A percentile compares a stretch with the other conserved stretches of the same genome.
These are phyloP conservation scores for Eupithecia subumbrata DNA, from an alignment of 2,888 invertebrate genomes.

Conservation along the genomic window DNA sequence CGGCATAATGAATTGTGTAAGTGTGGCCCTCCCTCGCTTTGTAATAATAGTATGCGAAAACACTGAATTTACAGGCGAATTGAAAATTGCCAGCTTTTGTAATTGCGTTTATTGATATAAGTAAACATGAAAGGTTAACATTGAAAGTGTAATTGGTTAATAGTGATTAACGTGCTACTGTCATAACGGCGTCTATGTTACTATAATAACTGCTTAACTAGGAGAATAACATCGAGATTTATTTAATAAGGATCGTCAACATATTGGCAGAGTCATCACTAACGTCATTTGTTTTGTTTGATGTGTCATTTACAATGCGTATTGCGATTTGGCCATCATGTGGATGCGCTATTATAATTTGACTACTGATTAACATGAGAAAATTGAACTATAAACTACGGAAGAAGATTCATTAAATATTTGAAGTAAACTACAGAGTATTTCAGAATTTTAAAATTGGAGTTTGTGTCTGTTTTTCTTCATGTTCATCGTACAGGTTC, in stretches of 20 bases:
- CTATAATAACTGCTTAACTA: constrained; percentile 12
- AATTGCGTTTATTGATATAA: constrained; percentile 34
- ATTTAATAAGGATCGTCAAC: constrained; percentile 10
- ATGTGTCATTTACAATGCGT: background rate
- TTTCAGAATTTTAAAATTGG: background rate
- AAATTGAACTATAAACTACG: background rate
- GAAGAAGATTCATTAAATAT: background rate
- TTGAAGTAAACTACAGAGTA: background rate
- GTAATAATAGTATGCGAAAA: background rate
- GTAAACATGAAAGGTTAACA: constrained; percentile 27
- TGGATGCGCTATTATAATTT: background rate
- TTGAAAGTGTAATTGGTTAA: constrained; percentile 16
- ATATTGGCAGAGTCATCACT: background rate
- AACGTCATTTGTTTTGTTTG: background rate
- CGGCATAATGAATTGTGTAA: constrained; percentile 59
- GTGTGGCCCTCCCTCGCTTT: constrained; percentile 9
- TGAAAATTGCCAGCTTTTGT: constrained; percentile 24
- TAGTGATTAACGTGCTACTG: constrained; percentile 14
- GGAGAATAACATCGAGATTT: constrained; percentile 1
- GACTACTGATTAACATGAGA: background rate
- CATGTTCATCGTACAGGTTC: background rate
- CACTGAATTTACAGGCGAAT: background rate
- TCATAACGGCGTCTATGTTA: constrained; percentile 13
- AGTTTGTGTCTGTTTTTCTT: no score
- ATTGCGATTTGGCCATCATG: background rate